A percentile compares a stretch with the other conserved stretches of the same genome.
Evolutionary conservation across 2,797 vertebrate species (phyloP).

Genomic region (Calcarius lapponicus): DNA sequence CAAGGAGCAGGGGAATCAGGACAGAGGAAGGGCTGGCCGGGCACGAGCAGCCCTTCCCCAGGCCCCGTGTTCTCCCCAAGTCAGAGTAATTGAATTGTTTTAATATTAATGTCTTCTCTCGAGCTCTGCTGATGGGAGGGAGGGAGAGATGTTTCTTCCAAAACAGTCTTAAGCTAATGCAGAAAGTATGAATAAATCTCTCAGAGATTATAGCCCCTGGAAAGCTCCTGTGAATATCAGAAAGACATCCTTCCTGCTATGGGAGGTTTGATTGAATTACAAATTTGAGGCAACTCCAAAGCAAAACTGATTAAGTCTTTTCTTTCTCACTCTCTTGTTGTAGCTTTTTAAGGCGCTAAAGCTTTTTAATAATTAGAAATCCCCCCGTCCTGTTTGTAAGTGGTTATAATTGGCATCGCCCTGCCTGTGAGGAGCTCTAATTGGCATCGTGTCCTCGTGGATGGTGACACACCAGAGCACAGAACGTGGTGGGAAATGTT

Average conservation of each 20-base stretch:
- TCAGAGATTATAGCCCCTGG: conserved; percentile 63
- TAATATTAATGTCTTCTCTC: conserved; percentile 49
- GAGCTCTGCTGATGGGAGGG: conserved; percentile 35
- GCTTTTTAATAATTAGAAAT: conserved; percentile 48
- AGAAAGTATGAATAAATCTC: conserved; percentile 68
- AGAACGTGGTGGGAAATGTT: rapidly evolving
- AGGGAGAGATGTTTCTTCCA: conserved; percentile 43
- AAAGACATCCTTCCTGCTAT: conserved; percentile 44
- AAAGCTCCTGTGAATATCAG: conserved; percentile 60
- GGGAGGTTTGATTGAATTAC: conserved; percentile 67
- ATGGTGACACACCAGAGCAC: background rate
- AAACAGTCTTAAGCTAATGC: conserved; percentile 63
- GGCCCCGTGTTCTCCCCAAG: background rate
- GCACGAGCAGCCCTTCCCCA: background rate
- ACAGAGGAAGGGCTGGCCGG: background rate
- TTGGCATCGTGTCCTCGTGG: background rate
- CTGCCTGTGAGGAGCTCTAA: background rate
- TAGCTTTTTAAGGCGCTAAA: conserved; percentile 16
- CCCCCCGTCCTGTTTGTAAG: background rate
- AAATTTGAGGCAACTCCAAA: conserved; percentile 62
- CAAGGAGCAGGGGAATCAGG: background rate
- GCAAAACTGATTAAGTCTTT: conserved; percentile 67
- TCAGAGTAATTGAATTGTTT: conserved; percentile 49
- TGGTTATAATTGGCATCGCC: background rate
- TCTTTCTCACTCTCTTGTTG: conserved; percentile 19